These are phyloP conservation scores for Eulimnadia texana DNA, from an alignment of 1,140 invertebrate genomes.

Conservation along the genomic window DNA sequence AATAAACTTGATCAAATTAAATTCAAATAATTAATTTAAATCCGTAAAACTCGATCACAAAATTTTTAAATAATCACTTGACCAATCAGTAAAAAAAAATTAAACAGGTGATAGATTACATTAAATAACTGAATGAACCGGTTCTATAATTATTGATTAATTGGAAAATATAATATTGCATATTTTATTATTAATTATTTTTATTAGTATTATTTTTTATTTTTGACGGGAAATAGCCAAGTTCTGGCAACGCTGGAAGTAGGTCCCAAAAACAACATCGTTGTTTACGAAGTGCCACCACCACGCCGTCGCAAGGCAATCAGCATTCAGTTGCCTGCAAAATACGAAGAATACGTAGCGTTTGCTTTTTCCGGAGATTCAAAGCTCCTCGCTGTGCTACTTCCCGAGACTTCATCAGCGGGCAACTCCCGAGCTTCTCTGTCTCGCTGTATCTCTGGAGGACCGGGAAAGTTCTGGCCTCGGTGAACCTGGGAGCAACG, in stretches of 20 bases:
- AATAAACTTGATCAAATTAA: no score
- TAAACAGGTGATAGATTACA: no score
- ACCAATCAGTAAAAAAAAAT: no score
- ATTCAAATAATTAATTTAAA: no score
- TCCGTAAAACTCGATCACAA: no score
- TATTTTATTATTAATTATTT: no score
- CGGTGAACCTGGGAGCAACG: not conserved
- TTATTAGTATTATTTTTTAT: not conserved
- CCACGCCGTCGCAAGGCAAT: slow-evolving; percentile 10
- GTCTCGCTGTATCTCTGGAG: slow-evolving; percentile 13
- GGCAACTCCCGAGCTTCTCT: not conserved
- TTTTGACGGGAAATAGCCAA: not conserved
- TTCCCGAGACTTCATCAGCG: not conserved
- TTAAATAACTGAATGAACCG: not conserved
- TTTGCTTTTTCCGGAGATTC: slow-evolving; percentile 12
- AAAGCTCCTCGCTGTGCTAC: slow-evolving; percentile 2
- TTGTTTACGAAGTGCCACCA: slow-evolving; percentile 13
- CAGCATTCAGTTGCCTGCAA: slow-evolving; percentile 2
- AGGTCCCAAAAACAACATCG: slow-evolving; percentile 8
- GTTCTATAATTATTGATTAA: not conserved
- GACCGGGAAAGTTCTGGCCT: slow-evolving; percentile 13
- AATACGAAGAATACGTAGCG: slow-evolving; percentile 8
- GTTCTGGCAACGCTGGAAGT: slow-evolving; percentile 10
- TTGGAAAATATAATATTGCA: not conserved
- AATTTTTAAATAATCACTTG: no score